Evolutionary conservation across 1,140 invertebrate species (phyloP).

Genomic region (Drosophila bocqueti): DNA sequence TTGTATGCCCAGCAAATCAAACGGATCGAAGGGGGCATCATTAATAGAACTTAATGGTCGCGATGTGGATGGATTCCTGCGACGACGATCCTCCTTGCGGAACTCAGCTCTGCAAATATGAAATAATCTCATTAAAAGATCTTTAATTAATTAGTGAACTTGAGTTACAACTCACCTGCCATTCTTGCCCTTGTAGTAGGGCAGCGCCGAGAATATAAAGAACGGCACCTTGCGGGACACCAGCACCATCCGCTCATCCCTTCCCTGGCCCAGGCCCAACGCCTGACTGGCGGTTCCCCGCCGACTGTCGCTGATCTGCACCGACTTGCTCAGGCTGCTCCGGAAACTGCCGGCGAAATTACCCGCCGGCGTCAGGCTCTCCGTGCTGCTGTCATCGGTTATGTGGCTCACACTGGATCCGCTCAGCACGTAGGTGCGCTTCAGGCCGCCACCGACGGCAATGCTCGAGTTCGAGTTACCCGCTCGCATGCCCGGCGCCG

Average conservation of each 20-base stretch:
- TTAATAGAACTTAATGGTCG: slow-evolving; percentile 93
- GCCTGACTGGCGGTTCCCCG: slow-evolving; percentile 32
- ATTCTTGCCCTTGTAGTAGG: slow-evolving; percentile 90
- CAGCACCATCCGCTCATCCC: slow-evolving; percentile 91
- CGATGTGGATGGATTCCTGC: slow-evolving; percentile 92
- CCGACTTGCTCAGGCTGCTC: slow-evolving; percentile 86
- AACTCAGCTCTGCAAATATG: slow-evolving; percentile 87
- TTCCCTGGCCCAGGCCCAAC: slow-evolving; percentile 38
- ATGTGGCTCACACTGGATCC: slow-evolving; percentile 80
- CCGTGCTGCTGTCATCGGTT: slow-evolving; percentile 81
- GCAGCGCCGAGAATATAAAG: slow-evolving; percentile 93
- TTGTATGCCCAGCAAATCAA: slow-evolving; percentile 93
- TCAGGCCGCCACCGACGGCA: slow-evolving; percentile 56
- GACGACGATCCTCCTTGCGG: slow-evolving; percentile 91
- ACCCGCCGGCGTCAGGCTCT: slow-evolving; percentile 77
- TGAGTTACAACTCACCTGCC: slow-evolving; percentile 86
- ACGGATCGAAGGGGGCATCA: slow-evolving; percentile 93
- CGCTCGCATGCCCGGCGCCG: slow-evolving; percentile 77
- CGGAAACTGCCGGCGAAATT: slow-evolving; percentile 83
- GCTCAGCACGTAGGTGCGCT: slow-evolving; percentile 74
- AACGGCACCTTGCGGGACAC: slow-evolving; percentile 90
- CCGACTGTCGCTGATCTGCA: slow-evolving; percentile 85
- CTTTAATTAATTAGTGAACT: background rate
- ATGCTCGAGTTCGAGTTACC: slow-evolving; percentile 40
- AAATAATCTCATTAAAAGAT: background rate